Percentiles rank a stretch among this genome's conserved stretches.
These are phyloP conservation scores for Pogoniulus pusillus DNA, from an alignment of 2,797 vertebrate genomes.

Conservation along the genomic window DNA sequence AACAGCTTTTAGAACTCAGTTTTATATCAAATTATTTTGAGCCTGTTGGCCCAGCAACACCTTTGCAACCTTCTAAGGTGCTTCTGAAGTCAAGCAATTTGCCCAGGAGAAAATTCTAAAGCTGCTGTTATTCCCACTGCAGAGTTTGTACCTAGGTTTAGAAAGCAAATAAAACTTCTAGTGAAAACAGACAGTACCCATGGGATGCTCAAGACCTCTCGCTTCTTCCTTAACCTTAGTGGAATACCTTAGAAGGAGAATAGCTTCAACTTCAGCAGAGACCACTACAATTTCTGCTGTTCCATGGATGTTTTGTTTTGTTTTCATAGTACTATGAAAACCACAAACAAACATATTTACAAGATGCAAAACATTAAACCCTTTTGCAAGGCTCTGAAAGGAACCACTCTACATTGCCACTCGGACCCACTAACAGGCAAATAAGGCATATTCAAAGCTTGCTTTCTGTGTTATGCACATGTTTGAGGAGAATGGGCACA, in stretches of 20 bases:
- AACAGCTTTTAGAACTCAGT: constrained; percentile 19
- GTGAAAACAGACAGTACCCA: background rate
- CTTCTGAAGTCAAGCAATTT: constrained; percentile 34
- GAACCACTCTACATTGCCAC: rapidly evolving
- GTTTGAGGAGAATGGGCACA: background rate
- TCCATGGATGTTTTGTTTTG: background rate
- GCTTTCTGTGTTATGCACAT: background rate
- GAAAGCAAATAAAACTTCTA: constrained; percentile 28
- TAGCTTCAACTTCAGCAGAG: background rate
- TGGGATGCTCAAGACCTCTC: background rate
- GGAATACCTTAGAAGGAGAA: background rate
- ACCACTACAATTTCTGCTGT: background rate
- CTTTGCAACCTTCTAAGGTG: constrained; percentile 16
- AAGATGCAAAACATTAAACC: background rate
- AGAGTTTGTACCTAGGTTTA: background rate
- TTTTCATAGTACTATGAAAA: background rate
- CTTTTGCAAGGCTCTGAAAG: background rate
- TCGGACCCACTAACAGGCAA: background rate
- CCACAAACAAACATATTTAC: background rate
- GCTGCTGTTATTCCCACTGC: background rate
- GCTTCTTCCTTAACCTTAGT: background rate
- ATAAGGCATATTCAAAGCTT: background rate
- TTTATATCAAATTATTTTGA: constrained; percentile 49
- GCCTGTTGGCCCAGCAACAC: constrained; percentile 44
- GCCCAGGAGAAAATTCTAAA: background rate